Evolutionary conservation across 2,797 vertebrate species (phyloP).

Genomic region (Lophotriccus pileatus): DNA sequence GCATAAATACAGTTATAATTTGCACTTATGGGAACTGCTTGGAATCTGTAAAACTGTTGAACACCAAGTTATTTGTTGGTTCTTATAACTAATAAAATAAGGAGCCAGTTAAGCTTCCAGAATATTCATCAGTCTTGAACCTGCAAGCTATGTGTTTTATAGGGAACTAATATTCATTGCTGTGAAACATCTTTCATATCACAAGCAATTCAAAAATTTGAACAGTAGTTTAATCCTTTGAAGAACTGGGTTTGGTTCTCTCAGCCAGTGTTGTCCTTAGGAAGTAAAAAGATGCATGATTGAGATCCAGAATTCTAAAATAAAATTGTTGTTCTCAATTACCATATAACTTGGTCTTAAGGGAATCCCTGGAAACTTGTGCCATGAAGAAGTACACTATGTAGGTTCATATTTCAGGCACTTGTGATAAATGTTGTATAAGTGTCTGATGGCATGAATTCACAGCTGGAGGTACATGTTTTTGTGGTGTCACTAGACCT

Average conservation of each 20-base stretch:
- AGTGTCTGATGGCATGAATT: background rate
- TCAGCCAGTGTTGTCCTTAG: background rate
- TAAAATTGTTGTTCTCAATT: background rate
- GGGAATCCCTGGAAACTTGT: background rate
- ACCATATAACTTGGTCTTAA: background rate
- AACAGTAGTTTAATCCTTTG: background rate
- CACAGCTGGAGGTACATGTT: background rate
- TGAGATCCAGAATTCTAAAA: background rate
- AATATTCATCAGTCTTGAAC: background rate
- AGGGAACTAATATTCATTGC: background rate
- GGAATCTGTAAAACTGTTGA: background rate
- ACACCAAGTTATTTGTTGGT: background rate
- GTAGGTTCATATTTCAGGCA: background rate
- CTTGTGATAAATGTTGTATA: background rate
- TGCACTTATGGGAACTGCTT: background rate
- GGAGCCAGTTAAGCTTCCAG: background rate
- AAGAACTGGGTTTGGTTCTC: background rate
- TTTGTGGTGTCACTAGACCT: background rate
- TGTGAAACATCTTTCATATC: background rate
- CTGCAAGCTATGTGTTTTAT: background rate
- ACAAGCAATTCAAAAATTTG: background rate
- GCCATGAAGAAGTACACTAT: background rate
- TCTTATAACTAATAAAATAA: background rate
- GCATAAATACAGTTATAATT: background rate
- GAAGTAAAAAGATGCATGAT: accelerated